Conservation (phyloP, 2,113 vertebrate species). For the Himantopus leucocephalus region DNA sequence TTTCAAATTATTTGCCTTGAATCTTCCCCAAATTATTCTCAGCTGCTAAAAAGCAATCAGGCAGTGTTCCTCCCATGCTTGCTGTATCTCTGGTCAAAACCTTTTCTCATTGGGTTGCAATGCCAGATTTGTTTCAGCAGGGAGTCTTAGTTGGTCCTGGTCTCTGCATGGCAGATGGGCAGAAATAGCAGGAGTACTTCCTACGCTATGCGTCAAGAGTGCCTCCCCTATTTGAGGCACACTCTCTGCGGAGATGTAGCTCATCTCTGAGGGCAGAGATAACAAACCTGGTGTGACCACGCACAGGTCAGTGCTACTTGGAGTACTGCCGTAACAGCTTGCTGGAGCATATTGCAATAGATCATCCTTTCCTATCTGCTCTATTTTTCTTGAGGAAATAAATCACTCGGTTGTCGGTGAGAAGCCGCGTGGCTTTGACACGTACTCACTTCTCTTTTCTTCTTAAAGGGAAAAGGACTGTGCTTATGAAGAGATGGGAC, state of each 20-base stretch:
- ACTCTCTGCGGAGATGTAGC: neutral
- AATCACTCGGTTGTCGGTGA: slow-evolving; percentile 3
- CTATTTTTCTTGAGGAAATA: slow-evolving; percentile 31
- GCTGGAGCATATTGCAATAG: neutral
- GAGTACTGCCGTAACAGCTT: neutral
- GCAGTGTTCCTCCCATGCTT: neutral
- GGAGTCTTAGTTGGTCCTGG: neutral
- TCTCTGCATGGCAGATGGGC: neutral
- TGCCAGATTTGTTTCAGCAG: neutral
- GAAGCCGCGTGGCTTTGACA: neutral
- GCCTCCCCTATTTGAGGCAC: neutral
- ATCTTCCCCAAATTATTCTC: neutral
- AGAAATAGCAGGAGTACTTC: neutral
- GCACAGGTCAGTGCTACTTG: neutral
- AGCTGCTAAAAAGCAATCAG: neutral
- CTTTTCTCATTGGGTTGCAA: accelerated
- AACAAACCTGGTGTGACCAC: neutral
- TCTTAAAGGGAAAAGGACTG: neutral
- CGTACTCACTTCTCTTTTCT: neutral
- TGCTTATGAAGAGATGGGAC: neutral
- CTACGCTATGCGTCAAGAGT: neutral
- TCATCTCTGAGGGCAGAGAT: neutral
- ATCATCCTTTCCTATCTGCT: slow-evolving; percentile 14
- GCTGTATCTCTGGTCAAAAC: neutral
- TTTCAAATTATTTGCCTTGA: neutral